Evolutionary conservation across 2,797 vertebrate species (phyloP).

Genomic region (Coregonus ussuriensis): DNA sequence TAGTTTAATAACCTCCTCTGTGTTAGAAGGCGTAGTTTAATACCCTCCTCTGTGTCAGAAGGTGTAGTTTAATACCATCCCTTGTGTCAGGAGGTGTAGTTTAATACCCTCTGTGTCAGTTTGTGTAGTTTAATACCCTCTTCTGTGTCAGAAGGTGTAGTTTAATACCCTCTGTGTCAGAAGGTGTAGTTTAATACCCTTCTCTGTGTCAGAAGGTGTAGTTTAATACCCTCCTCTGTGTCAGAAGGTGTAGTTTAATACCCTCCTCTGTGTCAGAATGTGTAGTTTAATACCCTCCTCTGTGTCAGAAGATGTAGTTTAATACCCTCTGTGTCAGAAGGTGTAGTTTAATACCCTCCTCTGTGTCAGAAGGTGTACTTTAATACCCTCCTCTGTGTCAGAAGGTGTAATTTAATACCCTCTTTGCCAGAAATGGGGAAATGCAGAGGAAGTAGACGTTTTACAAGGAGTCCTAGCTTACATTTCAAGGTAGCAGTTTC

Average conservation of each 20-base stretch:
- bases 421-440: background rate
- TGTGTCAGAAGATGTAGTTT: background rate
- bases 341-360: background rate
- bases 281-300: no score
- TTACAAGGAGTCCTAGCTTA: background rate
- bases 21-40: no score
- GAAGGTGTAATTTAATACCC: background rate
- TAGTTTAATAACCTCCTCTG: no score
- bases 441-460: background rate
- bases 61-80: no score
- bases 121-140: background rate
- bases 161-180: background rate
- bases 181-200: background rate
- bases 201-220: background rate
- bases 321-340: no score
- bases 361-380: background rate
- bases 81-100: no score
- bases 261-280: no score
- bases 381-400: background rate
- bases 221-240: background rate
- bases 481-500: background rate
- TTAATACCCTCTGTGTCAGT: no score
- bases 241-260: no score
- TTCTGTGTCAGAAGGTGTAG: background rate
- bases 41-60: no score